Base-by-base conservation (phyloP, 2,797 vertebrate species). In the Eulemur mongoz region DNA sequence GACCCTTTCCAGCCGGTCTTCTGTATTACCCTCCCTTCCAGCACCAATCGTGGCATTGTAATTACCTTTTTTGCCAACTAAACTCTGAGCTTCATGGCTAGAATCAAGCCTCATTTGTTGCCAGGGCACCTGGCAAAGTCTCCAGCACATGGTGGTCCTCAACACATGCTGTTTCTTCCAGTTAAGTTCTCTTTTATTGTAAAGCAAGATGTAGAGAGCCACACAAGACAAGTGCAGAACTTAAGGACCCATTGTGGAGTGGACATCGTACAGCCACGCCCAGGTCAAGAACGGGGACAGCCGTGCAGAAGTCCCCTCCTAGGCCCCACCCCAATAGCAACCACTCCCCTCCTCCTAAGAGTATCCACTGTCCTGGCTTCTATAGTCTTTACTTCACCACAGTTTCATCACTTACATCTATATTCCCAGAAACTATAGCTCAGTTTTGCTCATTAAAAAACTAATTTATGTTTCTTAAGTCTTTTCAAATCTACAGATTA, bases 401-500 rank as follows among this genome's bases (percentile, higher is more conserved):
- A 50, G 7, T 32, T 35, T 25, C n/a, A 38, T 17, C 32, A 32
- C 15, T 52, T 73, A 69, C 15, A 25, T 81, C 43, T 88, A 17
- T 38, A 32, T 30, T 40, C 27, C 30, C 32, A 67, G 30, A 80
- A 48, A n/a, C 11, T 54, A 4, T 0, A 23, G 30, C 13, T 57
- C 27, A 48, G n/a, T 69, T 81, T 73, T 48, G 25, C 1, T 32
- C 32, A n/a, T 67, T 50, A 73, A 48, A 89, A 89, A n/a, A 54
- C 4, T 9, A 50, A 48, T 50, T n/a, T 86, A 54, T 38, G 14
- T 15, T 82, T 48, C 38, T 25, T 1, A 50, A 54, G 13, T 91
- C 22, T 61, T 94, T 92, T 91, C 17, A 38, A 75, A 80, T 85
- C 30, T 45, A 61, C 7, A 80, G n/a, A 50, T 70, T 65, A 14